Conservation (phyloP, 2,797 vertebrate species). For the Paedocypris micromegethes region DNA sequence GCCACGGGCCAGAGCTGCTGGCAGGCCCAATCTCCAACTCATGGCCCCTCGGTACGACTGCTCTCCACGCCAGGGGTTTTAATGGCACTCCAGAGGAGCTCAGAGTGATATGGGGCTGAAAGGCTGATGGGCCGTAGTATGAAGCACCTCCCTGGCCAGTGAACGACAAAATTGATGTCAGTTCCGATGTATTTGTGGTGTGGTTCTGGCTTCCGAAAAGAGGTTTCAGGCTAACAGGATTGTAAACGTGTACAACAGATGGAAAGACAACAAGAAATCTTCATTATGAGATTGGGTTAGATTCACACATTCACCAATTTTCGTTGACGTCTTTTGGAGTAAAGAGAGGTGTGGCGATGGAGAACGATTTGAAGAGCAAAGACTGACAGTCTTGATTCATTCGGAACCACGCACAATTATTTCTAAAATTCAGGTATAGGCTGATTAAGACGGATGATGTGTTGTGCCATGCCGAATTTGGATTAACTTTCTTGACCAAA, state of each 20-base stretch:
- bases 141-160: conserved; percentile 10
- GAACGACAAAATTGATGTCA: conserved; percentile 19
- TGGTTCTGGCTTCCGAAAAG: neutral
- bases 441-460: conserved; percentile 59
- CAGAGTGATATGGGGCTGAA: conserved; percentile 26
- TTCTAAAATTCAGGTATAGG: neutral
- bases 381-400: too few species aligned
- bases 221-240: neutral
- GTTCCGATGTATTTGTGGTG: conserved; percentile 13
- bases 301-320: too few species aligned
- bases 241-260: too few species aligned
- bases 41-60: neutral
- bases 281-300: too few species aligned
- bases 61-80: conserved; percentile 34
- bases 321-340: too few species aligned
- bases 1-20: conserved; percentile 26
- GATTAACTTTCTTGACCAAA: conserved; percentile 59
- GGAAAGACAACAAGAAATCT: too few species aligned
- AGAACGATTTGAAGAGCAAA: too few species aligned
- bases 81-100: conserved; percentile 37
- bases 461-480: conserved; percentile 47
- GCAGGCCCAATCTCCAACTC: conserved; percentile 3
- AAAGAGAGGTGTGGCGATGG: too few species aligned
- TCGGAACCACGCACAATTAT: too few species aligned
- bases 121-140: conserved; percentile 31